These are phyloP conservation scores for Mastacembelus armatus DNA, from an alignment of 2,797 vertebrate genomes.

Conservation along the genomic window DNA sequence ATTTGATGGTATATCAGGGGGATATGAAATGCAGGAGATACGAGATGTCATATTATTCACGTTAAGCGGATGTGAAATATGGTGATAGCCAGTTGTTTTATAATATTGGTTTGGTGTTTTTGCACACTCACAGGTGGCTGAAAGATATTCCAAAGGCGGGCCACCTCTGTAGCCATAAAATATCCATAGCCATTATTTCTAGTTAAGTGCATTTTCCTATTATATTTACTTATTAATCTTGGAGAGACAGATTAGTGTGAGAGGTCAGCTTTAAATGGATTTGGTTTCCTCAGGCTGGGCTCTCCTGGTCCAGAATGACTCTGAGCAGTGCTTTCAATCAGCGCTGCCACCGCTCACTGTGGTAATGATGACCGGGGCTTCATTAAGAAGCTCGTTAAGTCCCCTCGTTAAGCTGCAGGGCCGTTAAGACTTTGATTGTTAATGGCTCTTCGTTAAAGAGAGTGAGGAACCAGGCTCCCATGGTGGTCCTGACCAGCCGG, in stretches of 20 bases:
- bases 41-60: conserved; percentile 69
- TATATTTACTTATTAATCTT: conserved; percentile 67
- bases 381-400: conserved; percentile 88
- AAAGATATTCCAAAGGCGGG: conserved; percentile 31
- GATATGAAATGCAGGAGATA: conserved; percentile 71
- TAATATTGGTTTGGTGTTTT: conserved; percentile 57
- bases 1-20: conserved; percentile 69
- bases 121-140: conserved; percentile 34
- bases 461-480: conserved; percentile 67
- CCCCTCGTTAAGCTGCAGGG: conserved; percentile 79
- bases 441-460: conserved; percentile 77
- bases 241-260: conserved; percentile 66
- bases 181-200: conserved; percentile 48
- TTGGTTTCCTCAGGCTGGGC: conserved; percentile 67
- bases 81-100: conserved; percentile 41
- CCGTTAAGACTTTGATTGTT: conserved; percentile 78
- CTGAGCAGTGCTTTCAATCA: conserved; percentile 80
- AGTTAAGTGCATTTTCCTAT: conserved; percentile 46
- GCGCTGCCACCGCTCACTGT: conserved; percentile 70
- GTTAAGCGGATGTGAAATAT: conserved; percentile 66
- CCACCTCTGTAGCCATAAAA: conserved; percentile 40
- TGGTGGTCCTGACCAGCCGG: conserved; percentile 75
- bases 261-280: conserved; percentile 79
- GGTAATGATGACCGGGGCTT: conserved; percentile 84
- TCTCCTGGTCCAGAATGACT: conserved; percentile 68